These are phyloP conservation scores for Spilarctia lutea DNA, from an alignment of 2,888 invertebrate species.

Conservation along the genomic window DNA sequence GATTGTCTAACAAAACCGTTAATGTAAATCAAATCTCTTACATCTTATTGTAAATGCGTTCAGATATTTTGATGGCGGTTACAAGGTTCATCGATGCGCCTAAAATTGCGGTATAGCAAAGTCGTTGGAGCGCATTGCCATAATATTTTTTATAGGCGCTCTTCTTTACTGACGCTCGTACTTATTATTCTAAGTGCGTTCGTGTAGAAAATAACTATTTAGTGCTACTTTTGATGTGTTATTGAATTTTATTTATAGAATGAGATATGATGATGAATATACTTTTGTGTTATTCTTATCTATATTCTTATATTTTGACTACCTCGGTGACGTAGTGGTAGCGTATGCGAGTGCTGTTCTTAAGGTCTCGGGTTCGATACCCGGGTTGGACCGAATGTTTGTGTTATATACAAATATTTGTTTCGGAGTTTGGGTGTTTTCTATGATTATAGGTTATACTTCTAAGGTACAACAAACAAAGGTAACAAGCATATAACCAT, in stretches of 20 bases:
- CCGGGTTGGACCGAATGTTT: too few species aligned
- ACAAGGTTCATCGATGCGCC: conserved; percentile 42
- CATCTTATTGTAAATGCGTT: conserved; percentile 21
- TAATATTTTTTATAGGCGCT: conserved; percentile 52
- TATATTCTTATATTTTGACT: too few species aligned
- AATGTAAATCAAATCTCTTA: conserved; percentile 35
- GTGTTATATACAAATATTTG: too few species aligned
- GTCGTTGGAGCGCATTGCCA: conserved; percentile 49
- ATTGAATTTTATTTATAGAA: conserved; percentile 10
- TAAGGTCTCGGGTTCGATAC: too few species aligned
- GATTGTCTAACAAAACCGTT: conserved; percentile 4
- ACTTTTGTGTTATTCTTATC: conserved; percentile 3
- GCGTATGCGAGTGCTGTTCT: too few species aligned
- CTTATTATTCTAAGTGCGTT: conserved; percentile 47
- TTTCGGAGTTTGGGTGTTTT: too few species aligned
- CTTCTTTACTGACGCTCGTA: conserved; percentile 36
- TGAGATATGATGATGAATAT: not conserved
- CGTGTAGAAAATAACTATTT: conserved; percentile 42
- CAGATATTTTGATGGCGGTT: conserved; percentile 18
- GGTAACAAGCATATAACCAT: not conserved
- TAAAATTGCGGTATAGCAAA: conserved; percentile 48
- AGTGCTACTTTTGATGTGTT: conserved; percentile 24
- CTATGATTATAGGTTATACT: too few species aligned
- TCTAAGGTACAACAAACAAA: too few species aligned
- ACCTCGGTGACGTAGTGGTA: too few species aligned